phyloP scores from a whole-genome alignment of 2,113 vertebrate genomes.

The Stercorarius parasiticus region DNA sequence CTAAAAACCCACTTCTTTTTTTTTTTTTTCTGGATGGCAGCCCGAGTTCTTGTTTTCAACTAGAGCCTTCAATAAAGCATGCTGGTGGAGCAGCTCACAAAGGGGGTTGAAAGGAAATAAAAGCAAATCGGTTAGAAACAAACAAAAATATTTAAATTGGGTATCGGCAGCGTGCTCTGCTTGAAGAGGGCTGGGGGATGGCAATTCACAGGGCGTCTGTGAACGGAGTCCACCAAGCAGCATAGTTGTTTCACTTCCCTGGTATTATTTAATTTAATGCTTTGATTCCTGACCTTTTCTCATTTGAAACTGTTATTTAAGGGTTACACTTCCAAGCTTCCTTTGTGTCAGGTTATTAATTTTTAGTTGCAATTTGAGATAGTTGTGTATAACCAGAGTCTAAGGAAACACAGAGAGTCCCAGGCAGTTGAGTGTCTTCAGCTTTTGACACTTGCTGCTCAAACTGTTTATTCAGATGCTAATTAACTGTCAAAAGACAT shows the following conservation, averaged over 20 bases:
- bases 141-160: not conserved
- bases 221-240: not conserved
- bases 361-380: not conserved
- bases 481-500: not conserved
- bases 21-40: not conserved
- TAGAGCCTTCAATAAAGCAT: not conserved
- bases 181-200: not conserved
- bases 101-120: not conserved
- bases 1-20: not conserved
- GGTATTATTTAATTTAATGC: not conserved
- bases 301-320: not conserved
- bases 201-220: not conserved
- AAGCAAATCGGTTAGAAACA: not conserved
- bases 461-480: not conserved
- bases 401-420: not conserved
- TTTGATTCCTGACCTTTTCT: not conserved
- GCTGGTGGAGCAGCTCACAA: not conserved
- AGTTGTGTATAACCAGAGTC: fast-evolving
- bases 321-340: not conserved
- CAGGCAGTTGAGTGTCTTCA: not conserved
- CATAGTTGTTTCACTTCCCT: not conserved
- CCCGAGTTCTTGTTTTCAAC: not conserved
- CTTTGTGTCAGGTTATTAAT: not conserved
- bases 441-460: not conserved
- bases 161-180: not conserved